Base-by-base conservation (phyloP, 2,797 vertebrate genomes). In the Pelochelys cantorii region DNA sequence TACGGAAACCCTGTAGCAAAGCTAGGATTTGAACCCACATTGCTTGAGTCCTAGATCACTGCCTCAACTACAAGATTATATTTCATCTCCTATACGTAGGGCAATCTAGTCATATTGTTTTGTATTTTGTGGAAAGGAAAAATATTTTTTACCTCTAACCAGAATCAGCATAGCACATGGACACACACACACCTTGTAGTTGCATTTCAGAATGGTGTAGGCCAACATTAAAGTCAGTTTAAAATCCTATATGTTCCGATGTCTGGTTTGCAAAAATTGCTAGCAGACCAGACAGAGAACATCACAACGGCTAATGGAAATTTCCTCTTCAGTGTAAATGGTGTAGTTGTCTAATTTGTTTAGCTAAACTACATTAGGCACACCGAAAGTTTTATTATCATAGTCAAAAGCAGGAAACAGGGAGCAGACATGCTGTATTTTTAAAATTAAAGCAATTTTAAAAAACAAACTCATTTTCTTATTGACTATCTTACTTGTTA, bases 311-410 rank as follows among this genome's bases (percentile, higher is more conserved):
- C 90, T 98, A 97, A 98, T 98, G 97, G 97, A 98, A 97, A 98
- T 91, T 94, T 97, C 96, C 96, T 96, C 96, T 96, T 98, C 91
- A 86, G 95, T 93, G 93, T 96, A 96, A 97, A 96, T 90, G 92
- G 92, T 92, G 85, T 92, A 97, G 97, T 95, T 97, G 95, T 97
- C 95, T 98, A 98, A 98, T 98, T 97, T 98, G 96, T 98, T 98
- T 98, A 98, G 97, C 97, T 97, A 97, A 98, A 98, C 97, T 97
- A 71, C 97, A 98, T 98, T 98, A 98, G 97, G 97, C 96, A 86
- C 97, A 89, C 85, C 91, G 94, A 97, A 98, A 97, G 97, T 98
- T 98, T 97, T 98, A 98, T 98, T 97, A 97, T 97, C 97, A 96
- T 92, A 90, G 96, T 96, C 96, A 97, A 97, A 96, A 96, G 93